phyloP scores from a whole-genome alignment of 2,888 invertebrate species.

The Galeruca laticollis region DNA sequence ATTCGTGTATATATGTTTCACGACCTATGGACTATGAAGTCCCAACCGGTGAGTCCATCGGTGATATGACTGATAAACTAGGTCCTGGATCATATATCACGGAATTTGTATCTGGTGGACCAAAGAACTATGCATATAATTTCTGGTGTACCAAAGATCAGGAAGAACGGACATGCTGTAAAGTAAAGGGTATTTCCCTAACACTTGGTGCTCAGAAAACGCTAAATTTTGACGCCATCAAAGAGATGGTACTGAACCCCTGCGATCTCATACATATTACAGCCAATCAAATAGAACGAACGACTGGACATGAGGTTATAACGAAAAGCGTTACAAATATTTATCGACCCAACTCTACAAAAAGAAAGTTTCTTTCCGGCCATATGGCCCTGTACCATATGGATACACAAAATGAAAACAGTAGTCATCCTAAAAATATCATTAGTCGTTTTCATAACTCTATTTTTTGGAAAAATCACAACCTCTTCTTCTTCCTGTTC shows the following conservation, averaged over 20 bases:
- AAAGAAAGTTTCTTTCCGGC: too few species aligned
- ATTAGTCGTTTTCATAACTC: too few species aligned
- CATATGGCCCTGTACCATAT: too few species aligned
- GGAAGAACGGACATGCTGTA: not conserved
- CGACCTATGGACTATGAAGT: slow-evolving; percentile 50
- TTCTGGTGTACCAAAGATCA: slow-evolving; percentile 5
- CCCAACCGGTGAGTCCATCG: slow-evolving; percentile 57
- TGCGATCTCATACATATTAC: not conserved
- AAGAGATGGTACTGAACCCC: slow-evolving; percentile 11
- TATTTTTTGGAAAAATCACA: too few species aligned
- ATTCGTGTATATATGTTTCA: slow-evolving; percentile 55
- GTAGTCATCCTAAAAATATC: too few species aligned
- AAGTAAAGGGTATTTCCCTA: slow-evolving; percentile 1
- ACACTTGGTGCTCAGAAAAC: not conserved
- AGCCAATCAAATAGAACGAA: not conserved
- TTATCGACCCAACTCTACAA: too few species aligned
- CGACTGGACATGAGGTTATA: not conserved
- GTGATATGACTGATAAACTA: slow-evolving; percentile 61
- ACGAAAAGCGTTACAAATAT: too few species aligned
- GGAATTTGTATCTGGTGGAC: slow-evolving; percentile 58
- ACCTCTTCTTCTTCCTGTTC: too few species aligned
- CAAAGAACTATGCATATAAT: slow-evolving; percentile 26
- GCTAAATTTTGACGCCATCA: slow-evolving; percentile 12
- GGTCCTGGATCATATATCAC: slow-evolving; percentile 52
- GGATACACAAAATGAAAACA: too few species aligned